Evolutionary conservation across 64 coral and sea anemone species (phyloP), one percentile per base, ranked within the genome.

Genomic region (Porites australiensis): DNA sequence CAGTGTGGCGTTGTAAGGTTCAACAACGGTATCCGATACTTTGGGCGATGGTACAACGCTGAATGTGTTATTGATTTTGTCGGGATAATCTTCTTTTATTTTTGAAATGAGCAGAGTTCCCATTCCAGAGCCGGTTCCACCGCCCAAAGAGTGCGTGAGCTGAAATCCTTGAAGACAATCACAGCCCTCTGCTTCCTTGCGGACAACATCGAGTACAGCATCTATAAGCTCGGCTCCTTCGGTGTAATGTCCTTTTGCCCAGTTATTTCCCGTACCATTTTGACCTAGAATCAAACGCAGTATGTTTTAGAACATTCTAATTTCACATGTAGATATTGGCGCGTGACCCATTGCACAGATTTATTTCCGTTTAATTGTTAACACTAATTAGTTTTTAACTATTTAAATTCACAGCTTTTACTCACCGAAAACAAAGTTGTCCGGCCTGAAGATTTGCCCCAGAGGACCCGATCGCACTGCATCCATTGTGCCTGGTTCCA

Each of bases 211-310:
- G 44, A 86, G 65, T 2, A 86, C 65, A 0, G 60, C 18, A 64
- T 86, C 82, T 8, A 86, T 47, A 3, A 86, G 44, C 63, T 86
- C 82, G 19, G 82, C 82, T 20, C 82, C 82, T 70, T 86, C 82
- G 13, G 61, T 86, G 61, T 86, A 86, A 86, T 86, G 82, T 27
- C 82, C 82, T 50, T 86, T 86, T 11, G 82, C 82, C 82, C 82
- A 86, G 82, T 86, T 86, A 20, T 86, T 86, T 45, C 61, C 82
- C 10, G 82, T 62, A 3, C 82, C 82, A 23, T 62, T 86, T 70
- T 86, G 82, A 13, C 82, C 82, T 86, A 46, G 6, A 19, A 54
- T 50, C 43, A 20, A 55, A 55, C 23, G 51, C n/a, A 59, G 37
- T 16, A 43, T 19, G n/a, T 4, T 65, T 82, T 37, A 37, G 1